These are phyloP conservation scores for Drosophila tropicalis DNA, from an alignment of 1,140 invertebrate species.

Conservation along the genomic window DNA sequence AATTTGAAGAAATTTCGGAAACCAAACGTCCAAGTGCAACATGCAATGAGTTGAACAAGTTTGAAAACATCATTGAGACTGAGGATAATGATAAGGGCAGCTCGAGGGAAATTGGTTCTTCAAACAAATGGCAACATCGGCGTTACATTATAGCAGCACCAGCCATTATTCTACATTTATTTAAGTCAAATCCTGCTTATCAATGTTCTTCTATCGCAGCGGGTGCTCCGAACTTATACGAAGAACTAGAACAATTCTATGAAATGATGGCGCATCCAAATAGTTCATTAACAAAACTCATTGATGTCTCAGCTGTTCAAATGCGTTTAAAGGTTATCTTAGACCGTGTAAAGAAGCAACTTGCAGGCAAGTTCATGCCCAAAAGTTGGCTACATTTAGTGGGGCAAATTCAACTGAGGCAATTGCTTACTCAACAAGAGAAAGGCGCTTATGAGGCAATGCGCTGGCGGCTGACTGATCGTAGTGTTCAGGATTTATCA, in stretches of 20 bases:
- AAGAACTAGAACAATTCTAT: constrained; percentile 48
- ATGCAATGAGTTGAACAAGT: too few species aligned
- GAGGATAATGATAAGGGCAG: neutral
- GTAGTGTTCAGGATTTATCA: neutral
- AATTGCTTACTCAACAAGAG: constrained; percentile 36
- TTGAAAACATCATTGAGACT: neutral
- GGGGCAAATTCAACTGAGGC: constrained; percentile 10
- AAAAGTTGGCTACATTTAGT: neutral
- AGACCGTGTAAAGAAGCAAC: neutral
- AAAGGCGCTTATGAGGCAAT: constrained; percentile 21
- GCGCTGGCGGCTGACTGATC: constrained; percentile 22
- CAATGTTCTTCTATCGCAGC: neutral
- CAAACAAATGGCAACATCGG: constrained; percentile 34
- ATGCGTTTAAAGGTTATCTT: neutral
- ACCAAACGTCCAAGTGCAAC: too few species aligned
- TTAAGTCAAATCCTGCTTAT: constrained; percentile 51
- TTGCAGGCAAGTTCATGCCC: neutral
- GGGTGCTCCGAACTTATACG: constrained; percentile 33
- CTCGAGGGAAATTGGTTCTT: too few species aligned
- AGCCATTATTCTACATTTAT: constrained; percentile 24
- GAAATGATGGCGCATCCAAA: constrained; percentile 26
- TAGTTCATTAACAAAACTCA: neutral
- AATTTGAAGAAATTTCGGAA: too few species aligned
- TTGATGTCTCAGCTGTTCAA: neutral
- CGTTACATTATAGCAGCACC: constrained; percentile 47